phyloP scores from a whole-genome alignment of 2,113 vertebrate genomes.

The Litocranius walleri region DNA sequence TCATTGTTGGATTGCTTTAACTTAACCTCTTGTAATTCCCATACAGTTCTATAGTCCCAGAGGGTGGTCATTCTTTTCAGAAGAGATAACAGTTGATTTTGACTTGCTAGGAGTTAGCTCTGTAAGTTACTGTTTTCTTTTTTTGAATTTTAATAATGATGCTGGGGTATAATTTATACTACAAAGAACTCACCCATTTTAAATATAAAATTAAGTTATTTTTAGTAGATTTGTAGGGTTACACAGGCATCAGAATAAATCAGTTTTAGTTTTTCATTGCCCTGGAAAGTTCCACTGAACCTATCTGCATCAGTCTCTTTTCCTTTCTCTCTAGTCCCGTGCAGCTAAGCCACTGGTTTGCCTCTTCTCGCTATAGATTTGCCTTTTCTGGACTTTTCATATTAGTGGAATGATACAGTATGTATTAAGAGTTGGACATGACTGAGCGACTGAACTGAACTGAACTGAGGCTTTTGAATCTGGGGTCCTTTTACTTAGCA shows the following conservation, averaged over 20 bases:
- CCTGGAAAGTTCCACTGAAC: neutral
- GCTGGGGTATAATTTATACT: neutral
- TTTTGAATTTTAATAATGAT: neutral
- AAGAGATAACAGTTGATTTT: slow-evolving; percentile 52
- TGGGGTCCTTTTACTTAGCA: neutral
- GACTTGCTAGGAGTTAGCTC: neutral
- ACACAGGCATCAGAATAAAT: neutral
- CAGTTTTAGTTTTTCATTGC: neutral
- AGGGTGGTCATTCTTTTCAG: slow-evolving; percentile 36
- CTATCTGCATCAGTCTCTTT: neutral
- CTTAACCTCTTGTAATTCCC: slow-evolving; percentile 61
- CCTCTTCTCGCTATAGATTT: neutral
- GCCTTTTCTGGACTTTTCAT: neutral
- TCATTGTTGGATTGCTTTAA: slow-evolving; percentile 34
- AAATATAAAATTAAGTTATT: neutral
- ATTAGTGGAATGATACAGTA: neutral
- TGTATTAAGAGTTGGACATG: neutral
- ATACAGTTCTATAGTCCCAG: neutral
- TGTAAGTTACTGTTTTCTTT: neutral
- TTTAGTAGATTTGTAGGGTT: neutral
- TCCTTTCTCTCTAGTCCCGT: neutral
- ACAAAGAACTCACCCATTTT: neutral
- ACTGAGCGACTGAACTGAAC: neutral
- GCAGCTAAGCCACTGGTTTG: neutral
- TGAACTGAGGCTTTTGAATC: neutral